Base-by-base conservation (phyloP, 1,140 invertebrate genomes). In the Pristionchus pacificus region DNA sequence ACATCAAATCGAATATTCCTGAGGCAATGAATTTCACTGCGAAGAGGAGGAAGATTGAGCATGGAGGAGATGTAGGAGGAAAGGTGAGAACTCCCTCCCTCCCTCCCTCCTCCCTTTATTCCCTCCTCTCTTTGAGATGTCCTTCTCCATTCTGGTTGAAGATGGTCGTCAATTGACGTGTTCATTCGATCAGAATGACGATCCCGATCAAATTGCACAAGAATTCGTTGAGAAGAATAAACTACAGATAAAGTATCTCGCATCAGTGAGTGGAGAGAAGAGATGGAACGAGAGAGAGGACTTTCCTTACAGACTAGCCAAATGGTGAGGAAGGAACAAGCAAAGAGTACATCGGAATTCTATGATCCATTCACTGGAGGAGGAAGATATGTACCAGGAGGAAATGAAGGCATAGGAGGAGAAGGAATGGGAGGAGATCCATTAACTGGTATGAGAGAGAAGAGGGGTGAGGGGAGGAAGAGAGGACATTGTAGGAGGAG, bases 101-200 rank as follows among this genome's bases (percentile, higher is more conserved):
- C n/a, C n/a, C n/a, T n/a, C n/a, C n/a, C n/a, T n/a, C n/a, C n/a
- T n/a, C n/a, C n/a, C n/a, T n/a, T n/a, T n/a, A n/a, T n/a, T n/a
- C n/a, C n/a, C n/a, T n/a, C n/a, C n/a, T n/a, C n/a, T n/a, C n/a
- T 86, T 86, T 72, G 82, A 91, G 88, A 90, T 90, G 86, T 93
- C 97, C 25, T 97, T 97, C 84, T 90, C 89, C 75, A 92, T 98
- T 2, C 93, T 95, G 78, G 90, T 97, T 69, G 91, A 95, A 82
- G 93, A 95, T 82, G 92, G 91, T 1, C 88, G 89, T 60, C 90
- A 91, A 1, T 85, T 97, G 2, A 96, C 97, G 85, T 85, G 98
- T 63, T 93, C 93, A 0, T 97, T 92, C 83, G 97, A 97, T 83
- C 88, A 88, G 14, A 80, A 78, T 28, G 89, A 90, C 77, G 88